Evolutionary conservation across 2,888 invertebrate species (phyloP), one percentile per base, ranked within the genome.

Genomic region (Chrysolina oricalcia): DNA sequence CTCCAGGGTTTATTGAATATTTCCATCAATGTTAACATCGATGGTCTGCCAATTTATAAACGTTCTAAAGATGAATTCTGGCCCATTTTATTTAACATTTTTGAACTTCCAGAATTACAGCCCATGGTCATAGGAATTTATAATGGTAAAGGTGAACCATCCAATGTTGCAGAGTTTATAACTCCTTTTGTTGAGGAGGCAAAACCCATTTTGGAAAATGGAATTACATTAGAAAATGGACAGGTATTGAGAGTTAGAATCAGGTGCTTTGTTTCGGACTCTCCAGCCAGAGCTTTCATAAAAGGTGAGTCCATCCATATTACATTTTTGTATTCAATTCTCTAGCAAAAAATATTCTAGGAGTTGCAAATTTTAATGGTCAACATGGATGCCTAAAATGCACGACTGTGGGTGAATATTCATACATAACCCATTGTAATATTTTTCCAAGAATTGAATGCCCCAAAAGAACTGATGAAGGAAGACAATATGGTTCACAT

Each of bases 391-490:
- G 80, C 62, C 41, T 59, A 21, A 78, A 75, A 75, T 78, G 77
- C 63, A 75, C 76, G 46, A 73, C 70, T 65, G 68, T 75, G 15
- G 78, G 77, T n/a, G 77, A 80, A 75, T 79, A 81, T 73, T 80
- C 80, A 41, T 70, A 81, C 69, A 53, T 80, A 21, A 70, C 81
- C 17, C 78, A 81, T 72, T n/a, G n/a, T n/a, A n/a, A n/a, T n/a
- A n/a, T n/a, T n/a, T n/a, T n/a, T n/a, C n/a, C n/a, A n/a, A n/a
- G 50, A 56, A 67, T 62, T 23, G 43, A 43, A n/a, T 74, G 74
- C 53, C 27, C 13, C 41, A 35, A 56, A 70, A 53, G 71, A 62
- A 71, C 66, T 35, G 63, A 75, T 73, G n/a, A 21, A 6, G 66
- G 65, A 70, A 70, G 40, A 53, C 35, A 62, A 35, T 74, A 74